Evolutionary conservation across 2,888 invertebrate species (phyloP).

Genomic region (Folsomia candida): DNA sequence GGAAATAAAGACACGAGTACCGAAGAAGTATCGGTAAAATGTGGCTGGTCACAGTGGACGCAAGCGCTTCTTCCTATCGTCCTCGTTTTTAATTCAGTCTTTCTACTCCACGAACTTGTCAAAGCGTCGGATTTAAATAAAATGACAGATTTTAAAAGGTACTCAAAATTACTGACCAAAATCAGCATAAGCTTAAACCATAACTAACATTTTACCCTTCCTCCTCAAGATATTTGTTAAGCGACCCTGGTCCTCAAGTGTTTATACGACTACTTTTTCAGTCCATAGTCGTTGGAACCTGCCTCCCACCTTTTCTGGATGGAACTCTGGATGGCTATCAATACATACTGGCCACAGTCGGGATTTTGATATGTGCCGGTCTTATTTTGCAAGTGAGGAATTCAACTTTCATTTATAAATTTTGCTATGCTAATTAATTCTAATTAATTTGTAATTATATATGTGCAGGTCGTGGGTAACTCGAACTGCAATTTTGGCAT

Average conservation of each 20-base stretch:
- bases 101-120: not conserved
- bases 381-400: not conserved
- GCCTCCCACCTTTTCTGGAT: not conserved
- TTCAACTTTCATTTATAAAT: too few species aligned
- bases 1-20: not conserved
- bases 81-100: not conserved
- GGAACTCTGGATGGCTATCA: not conserved
- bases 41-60: not conserved
- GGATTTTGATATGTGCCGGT: not conserved
- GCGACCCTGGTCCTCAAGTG: too few species aligned
- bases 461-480: conserved; percentile 13
- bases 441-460: too few species aligned
- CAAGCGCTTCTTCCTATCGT: not conserved
- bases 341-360: not conserved
- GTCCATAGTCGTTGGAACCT: not conserved
- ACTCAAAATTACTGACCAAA: too few species aligned
- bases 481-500: conserved; percentile 7
- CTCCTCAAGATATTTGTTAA: too few species aligned
- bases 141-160: too few species aligned
- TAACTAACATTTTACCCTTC: too few species aligned
- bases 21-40: not conserved
- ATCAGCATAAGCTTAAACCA: too few species aligned
- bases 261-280: not conserved
- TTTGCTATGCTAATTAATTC: too few species aligned
- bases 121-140: not conserved